Evolutionary conservation across 2,113 vertebrate species (phyloP), one percentile per base, ranked within the genome.

Genomic region (Dipodomys stephensi): DNA sequence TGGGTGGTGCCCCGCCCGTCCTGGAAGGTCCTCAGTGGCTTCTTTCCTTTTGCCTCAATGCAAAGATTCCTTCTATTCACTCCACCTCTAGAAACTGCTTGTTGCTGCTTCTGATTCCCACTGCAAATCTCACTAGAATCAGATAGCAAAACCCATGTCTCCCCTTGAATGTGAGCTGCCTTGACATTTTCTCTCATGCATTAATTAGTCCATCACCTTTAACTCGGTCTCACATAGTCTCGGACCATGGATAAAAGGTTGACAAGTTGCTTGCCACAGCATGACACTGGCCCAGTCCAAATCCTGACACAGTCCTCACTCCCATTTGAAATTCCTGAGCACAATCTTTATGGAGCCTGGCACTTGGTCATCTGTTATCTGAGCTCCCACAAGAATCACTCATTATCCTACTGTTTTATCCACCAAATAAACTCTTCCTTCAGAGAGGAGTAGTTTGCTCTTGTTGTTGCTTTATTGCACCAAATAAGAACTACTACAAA

Each of bases 401-500:
- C 53, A 57, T 57, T 18, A 32, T 7, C 13, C 6, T 19, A 18
- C 69, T 7, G 16, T 32, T 23, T n/a, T 10, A 84, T 15, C 57
- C 15, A 74, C 22, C 53, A 65, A 77, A 62, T 44, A 72, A 60
- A 30, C 77, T 49, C 13, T 72, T 72, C 25, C 53, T 67, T 68
- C 72, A 22, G 16, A 3, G 10, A 23, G 2, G 12, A 69, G 1
- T 44, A 35, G 20, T 13, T 90, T 86, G 15, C 53, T 44, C 27
- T 67, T 80, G 84, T 30, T 53, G 23, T 78, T 53, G 3, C 73
- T 87, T 90, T 94, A 90, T 82, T 96, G 68, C 83, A 32, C 2
- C 60, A 57, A 93, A 69, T 7, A 90, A 64, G 16, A 85, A 80
- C 49, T 22, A 4, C 53, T 95, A 39, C 96, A 80, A 84, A 92